Conservation (phyloP, 2,888 invertebrate genomes). For the Archips crataeganus region DNA sequence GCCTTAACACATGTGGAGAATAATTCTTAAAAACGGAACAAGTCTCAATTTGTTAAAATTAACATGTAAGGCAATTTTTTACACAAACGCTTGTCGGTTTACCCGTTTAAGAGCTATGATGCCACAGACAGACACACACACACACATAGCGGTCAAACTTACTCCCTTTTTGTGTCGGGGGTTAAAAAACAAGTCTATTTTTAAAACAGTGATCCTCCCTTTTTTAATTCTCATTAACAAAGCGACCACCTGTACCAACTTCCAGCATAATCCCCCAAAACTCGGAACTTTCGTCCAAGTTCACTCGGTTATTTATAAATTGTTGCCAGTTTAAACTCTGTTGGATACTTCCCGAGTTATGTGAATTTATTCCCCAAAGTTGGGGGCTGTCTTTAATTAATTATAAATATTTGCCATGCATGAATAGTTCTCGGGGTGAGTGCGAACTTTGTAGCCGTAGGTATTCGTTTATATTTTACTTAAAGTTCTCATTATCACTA, state of each 20-base stretch:
- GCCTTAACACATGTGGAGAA: too few relatives aligned
- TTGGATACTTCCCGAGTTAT: constrained; percentile 55
- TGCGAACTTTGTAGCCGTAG: background rate
- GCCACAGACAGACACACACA: too few relatives aligned
- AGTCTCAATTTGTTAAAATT: too few relatives aligned
- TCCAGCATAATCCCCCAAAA: constrained; percentile 17
- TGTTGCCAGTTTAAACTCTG: constrained; percentile 47
- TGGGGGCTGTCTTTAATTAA: constrained; percentile 22
- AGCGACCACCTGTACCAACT: constrained; percentile 29
- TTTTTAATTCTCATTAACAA: constrained; percentile 31
- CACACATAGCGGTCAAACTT: too few relatives aligned
- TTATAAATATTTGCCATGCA: constrained; percentile 22
- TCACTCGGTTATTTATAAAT: constrained; percentile 50
- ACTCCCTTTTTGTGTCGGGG: too few relatives aligned
- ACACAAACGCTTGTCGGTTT: too few relatives aligned
- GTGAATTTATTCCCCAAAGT: constrained; percentile 43
- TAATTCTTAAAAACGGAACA: too few relatives aligned
- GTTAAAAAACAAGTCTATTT: constrained; percentile 17
- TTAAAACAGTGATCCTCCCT: constrained; percentile 16
- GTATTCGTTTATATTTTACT: background rate
- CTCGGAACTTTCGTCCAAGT: constrained; percentile 39
- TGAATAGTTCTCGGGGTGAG: constrained; percentile 14
- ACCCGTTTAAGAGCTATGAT: too few relatives aligned
- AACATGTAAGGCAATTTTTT: too few relatives aligned
- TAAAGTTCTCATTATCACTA: background rate